phyloP scores from a whole-genome alignment of 2,888 invertebrate genomes.

The Drosophila sordidula region DNA sequence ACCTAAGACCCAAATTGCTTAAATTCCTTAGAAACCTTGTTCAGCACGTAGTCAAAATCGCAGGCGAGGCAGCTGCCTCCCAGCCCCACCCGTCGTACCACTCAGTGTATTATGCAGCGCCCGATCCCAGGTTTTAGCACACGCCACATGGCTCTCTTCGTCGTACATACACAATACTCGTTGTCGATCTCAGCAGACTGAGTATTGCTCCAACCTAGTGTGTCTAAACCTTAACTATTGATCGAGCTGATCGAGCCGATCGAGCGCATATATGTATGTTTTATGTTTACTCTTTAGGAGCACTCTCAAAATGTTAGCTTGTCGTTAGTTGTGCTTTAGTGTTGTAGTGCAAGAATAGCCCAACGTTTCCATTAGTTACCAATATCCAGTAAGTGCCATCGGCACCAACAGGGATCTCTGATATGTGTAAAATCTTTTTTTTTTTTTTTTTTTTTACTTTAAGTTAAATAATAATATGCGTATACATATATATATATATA shows the following conservation, averaged over 20 bases:
- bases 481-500: too few species aligned
- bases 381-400: slow-evolving; percentile 67
- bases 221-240: slow-evolving; percentile 27
- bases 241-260: too few species aligned
- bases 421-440: slow-evolving; percentile 35
- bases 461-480: neutral
- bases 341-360: slow-evolving; percentile 32
- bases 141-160: slow-evolving; percentile 35
- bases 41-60: slow-evolving; percentile 5
- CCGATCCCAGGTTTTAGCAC: slow-evolving; percentile 22
- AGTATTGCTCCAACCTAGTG: slow-evolving; percentile 55
- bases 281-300: neutral
- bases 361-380: slow-evolving; percentile 54
- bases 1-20: slow-evolving; percentile 24
- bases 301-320: slow-evolving; percentile 49
- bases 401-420: slow-evolving; percentile 67
- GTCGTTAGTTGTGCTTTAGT: slow-evolving; percentile 1
- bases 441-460: too few species aligned
- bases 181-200: slow-evolving; percentile 80
- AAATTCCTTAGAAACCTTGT: slow-evolving; percentile 9
- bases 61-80: slow-evolving; percentile 3
- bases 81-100: too few species aligned
- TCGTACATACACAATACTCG: slow-evolving; percentile 29
- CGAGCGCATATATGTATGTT: neutral
- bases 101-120: slow-evolving; percentile 30